phyloP scores from a whole-genome alignment of 2,888 invertebrate species.

The Amiota minor region DNA sequence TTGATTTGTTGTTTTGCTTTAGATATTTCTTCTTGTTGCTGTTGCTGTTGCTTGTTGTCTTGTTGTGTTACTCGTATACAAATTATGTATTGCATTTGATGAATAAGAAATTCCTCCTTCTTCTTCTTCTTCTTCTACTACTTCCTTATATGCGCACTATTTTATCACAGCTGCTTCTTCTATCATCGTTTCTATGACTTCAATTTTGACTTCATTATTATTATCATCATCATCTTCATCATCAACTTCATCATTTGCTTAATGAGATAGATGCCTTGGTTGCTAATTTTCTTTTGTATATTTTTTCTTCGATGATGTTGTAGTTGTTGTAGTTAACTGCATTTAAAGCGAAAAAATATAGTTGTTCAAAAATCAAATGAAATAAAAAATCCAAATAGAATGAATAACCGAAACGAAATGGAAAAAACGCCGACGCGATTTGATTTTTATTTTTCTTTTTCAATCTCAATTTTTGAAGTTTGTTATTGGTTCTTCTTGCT shows the following conservation, averaged over 20 bases:
- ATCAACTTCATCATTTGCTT: slow-evolving; percentile 40
- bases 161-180: slow-evolving; percentile 64
- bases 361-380: background rate
- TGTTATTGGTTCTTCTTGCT: background rate
- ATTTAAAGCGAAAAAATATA: background rate
- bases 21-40: slow-evolving; percentile 28
- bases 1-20: slow-evolving; percentile 17
- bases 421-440: slow-evolving; percentile 11
- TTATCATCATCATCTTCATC: slow-evolving; percentile 23
- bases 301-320: background rate
- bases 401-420: background rate
- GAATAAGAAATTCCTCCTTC: background rate
- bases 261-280: slow-evolving; percentile 25
- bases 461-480: background rate
- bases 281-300: background rate
- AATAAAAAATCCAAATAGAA: background rate
- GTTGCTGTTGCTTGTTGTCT: slow-evolving; percentile 29
- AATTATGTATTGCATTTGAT: slow-evolving; percentile 27
- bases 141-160: slow-evolving; percentile 67
- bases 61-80: slow-evolving; percentile 21
- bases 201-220: background rate
- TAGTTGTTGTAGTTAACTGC: slow-evolving; percentile 30
- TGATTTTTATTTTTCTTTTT: background rate
- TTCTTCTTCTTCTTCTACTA: slow-evolving; percentile 36
- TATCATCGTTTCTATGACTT: slow-evolving; percentile 1